Conservation (phyloP, 2,888 invertebrate species). For the Chesias legatella region DNA sequence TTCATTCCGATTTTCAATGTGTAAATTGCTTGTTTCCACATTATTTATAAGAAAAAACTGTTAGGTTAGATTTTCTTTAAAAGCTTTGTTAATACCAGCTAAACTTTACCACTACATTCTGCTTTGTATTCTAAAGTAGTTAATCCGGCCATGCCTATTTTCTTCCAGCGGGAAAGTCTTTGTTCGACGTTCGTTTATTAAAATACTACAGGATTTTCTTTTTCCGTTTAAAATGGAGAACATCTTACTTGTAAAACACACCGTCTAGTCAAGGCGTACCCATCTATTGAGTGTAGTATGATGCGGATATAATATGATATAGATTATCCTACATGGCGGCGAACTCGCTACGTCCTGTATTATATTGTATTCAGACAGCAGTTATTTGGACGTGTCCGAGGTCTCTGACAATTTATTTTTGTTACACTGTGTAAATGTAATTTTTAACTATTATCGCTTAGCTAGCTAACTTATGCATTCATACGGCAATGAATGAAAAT, state of each 20-base stretch:
- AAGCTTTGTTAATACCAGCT: no score
- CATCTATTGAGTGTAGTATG: conserved; percentile 9
- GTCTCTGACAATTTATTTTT: not conserved
- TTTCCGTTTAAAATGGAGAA: conserved; percentile 3
- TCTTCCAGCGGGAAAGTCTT: not conserved
- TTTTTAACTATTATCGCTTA: no score
- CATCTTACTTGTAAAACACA: conserved; percentile 10
- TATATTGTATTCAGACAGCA: conserved; percentile 28
- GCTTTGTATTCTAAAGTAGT: no score
- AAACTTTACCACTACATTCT: no score
- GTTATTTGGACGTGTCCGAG: conserved; percentile 27
- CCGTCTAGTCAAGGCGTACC: conserved; percentile 10
- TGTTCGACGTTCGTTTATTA: not conserved
- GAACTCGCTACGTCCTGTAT: conserved; percentile 20
- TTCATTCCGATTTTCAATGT: no score
- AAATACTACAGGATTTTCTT: not conserved
- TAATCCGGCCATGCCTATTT: not conserved
- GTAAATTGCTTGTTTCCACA: no score
- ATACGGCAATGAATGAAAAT: not conserved
- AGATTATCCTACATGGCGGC: conserved; percentile 16
- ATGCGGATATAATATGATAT: conserved; percentile 5
- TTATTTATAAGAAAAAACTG: no score
- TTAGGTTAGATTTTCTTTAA: no score
- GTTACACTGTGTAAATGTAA: no score
- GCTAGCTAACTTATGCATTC: no score